Evolutionary conservation across 2,888 invertebrate genomes (phyloP).

Genomic region (Leptopilina syphax): DNA sequence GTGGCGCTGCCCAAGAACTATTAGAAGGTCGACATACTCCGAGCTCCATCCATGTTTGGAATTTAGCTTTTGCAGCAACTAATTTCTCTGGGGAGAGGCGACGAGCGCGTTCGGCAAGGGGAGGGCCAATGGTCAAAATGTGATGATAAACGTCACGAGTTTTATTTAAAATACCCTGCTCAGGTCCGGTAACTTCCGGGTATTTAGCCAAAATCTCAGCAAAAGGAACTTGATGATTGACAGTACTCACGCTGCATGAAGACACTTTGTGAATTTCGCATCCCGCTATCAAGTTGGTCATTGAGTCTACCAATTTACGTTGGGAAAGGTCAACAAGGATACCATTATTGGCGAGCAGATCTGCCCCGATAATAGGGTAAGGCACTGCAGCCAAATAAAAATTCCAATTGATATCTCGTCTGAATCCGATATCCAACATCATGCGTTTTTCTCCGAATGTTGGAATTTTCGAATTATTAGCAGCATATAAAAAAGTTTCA

Average conservation of each 20-base stretch:
- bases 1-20: neutral
- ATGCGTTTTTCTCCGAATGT: neutral
- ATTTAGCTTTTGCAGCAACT: neutral
- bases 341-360: neutral
- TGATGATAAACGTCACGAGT: neutral
- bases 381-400: slow-evolving; percentile 3
- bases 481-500: neutral
- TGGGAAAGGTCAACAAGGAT: neutral
- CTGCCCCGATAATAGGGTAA: neutral
- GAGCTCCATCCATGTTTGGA: neutral
- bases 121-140: neutral
- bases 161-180: neutral
- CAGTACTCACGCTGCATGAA: neutral
- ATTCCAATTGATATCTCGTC: neutral
- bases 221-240: neutral
- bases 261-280: neutral
- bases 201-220: neutral
- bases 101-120: slow-evolving; percentile 1
- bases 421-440: neutral
- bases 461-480: neutral
- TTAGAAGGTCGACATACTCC: neutral
- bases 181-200: neutral
- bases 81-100: neutral
- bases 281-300: too few species aligned
- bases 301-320: neutral